phyloP scores from a whole-genome alignment of 2,113 vertebrate species.

The Zosterops japonicus region DNA sequence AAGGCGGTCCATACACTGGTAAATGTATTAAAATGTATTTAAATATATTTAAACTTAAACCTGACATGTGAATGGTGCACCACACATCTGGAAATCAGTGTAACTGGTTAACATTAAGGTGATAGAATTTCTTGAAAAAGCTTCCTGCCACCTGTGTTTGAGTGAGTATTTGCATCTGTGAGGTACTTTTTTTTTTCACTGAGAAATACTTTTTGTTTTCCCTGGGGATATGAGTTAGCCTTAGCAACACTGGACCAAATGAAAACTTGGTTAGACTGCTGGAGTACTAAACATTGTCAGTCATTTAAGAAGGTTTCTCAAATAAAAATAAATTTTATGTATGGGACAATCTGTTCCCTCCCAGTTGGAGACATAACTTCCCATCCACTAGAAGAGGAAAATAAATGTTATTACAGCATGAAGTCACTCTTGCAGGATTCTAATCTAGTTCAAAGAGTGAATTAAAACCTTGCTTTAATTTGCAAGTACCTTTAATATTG shows the following conservation, averaged over 20 bases:
- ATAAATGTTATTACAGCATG: neutral
- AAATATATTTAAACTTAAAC: neutral
- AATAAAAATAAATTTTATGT: neutral
- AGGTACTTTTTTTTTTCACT: neutral
- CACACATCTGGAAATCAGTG: neutral
- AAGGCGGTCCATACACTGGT: neutral
- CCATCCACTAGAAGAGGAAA: neutral
- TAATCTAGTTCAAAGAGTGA: neutral
- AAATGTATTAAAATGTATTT: neutral
- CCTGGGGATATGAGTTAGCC: neutral
- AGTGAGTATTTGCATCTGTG: neutral
- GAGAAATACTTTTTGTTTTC: neutral
- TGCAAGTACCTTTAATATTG: neutral
- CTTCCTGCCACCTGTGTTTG: neutral
- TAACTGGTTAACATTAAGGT: neutral
- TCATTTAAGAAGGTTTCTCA: constrained; percentile 6
- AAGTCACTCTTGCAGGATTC: neutral
- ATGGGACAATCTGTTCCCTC: neutral
- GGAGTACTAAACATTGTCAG: neutral
- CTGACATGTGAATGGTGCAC: rapidly evolving
- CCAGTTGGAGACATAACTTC: neutral
- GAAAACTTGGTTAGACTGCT: neutral
- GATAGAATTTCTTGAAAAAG: neutral
- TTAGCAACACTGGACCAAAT: neutral
- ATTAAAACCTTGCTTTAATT: neutral